Base-by-base conservation (phyloP, 2,113 vertebrate genomes). In the Callocephalon fimbriatum region DNA sequence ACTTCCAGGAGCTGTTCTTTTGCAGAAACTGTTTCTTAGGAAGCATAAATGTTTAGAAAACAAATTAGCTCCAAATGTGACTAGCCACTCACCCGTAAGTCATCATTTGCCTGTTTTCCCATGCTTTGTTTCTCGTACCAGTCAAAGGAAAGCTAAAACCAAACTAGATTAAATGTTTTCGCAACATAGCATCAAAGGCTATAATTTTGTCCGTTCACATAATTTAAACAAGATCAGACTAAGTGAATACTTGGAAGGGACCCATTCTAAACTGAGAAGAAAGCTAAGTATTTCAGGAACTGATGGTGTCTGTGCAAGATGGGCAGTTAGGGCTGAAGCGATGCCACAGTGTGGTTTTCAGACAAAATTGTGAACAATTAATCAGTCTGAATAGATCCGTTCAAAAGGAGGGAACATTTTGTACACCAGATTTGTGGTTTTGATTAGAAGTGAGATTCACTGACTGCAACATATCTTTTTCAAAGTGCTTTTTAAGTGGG, bases 61-160 rank as follows among this genome's bases (percentile, higher is more conserved):
- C 61, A 95, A 95, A 97, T 95, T 85, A 97, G 73, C 93, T 96
- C 83, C 91, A 95, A 97, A 97, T 97, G 95, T 95, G 68, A 91
- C 86, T 78, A 91, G 88, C 77, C 80, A 87, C 53, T 97, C 66
- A 96, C 86, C 73, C 93, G 23, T 82, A 94, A 96, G 83, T 93
- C 83, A 91, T 89, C 62, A 88, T 75, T 81, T 89, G 51, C 95
- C 86, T 89, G 0, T 91, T 97, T 96, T 96, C 95, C 88, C 95
- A 96, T 91, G 92, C 82, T 97, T 97, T 92, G 74, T 93, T 93
- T 96, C 90, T 95, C 18, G 44, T 63, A 91, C 93, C 80, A 93
- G 71, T 80, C 88, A 96, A 86, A 95, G 58, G 53, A 92, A 94
- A 95, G 51, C 86, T 94, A 79, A 94, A 92, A 97, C 38, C 85